Evolutionary conservation across 2,888 invertebrate species (phyloP), one percentile per base, ranked within the genome.

Genomic region (Sminthurinus aureus): DNA sequence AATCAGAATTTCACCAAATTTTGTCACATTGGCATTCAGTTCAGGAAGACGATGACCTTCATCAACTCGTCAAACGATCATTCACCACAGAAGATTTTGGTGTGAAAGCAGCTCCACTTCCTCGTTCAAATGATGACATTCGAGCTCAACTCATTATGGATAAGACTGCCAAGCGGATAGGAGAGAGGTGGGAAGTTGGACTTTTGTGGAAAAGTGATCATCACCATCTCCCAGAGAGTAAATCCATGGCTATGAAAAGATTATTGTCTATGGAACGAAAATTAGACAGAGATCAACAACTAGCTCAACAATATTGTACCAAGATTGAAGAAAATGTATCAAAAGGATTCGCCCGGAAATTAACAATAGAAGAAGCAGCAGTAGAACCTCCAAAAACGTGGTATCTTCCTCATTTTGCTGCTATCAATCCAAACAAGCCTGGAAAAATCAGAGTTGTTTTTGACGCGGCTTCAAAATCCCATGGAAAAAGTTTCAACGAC

Each of bases 371-470:
- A 15, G 71, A 84, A 51, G 9, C 22, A 0, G 22, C n/a, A 1
- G 64, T 26, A 0, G 26, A 66, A 11, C 15, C 51, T n/a, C 38
- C 76, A 38, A 38, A 71, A 13, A 82, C 84, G 12, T 86, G 85
- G 84, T 85, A 84, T 20, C n/a, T 87, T 0, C 85, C 85, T 4
- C 86, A 86, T 67, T 84, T 85, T 83, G 85, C 58, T 0, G 86
- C 84, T 4, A 22, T 8, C 0, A 81, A 82, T 22, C 76, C 76
- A n/a, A 82, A 82, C 20, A 82, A 82, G 38, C 84, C 84, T 0
- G 83, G 82, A 18, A 86, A 87, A 58, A 20, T 86, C 0, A 15
- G 87, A 0, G 69, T 87, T 0, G 86, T 87, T 0, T 87, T 87
- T 69, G 85, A 86, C 26, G 85, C 85, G 0, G 82, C 87, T 4